Evolutionary conservation across 2,888 invertebrate genomes (phyloP), one percentile per base, ranked within the genome.

Genomic region (Petrophora chlorosata): DNA sequence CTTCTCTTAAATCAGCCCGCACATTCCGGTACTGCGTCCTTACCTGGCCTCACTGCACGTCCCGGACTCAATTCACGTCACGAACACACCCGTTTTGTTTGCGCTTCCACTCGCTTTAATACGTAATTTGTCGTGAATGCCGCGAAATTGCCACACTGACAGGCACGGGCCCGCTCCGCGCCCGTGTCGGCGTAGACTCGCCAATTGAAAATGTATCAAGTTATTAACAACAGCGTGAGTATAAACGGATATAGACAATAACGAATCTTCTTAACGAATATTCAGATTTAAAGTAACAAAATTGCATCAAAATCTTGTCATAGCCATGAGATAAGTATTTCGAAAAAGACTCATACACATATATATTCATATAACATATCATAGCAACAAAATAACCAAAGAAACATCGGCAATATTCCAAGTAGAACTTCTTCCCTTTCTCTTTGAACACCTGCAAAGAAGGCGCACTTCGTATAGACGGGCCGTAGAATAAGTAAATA

Each of bases 71-170:
- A 89, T 89, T 89, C 89, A 84, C 79, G 89, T 89, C 89, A 89
- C 85, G 88, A 82, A 79, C 89, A 88, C 74, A 69, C 74, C 70
- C 82, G 86, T 86, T 88, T 86, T 88, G 87, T 88, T 88, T 87
- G 82, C 80, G 82, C 74, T 84, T 85, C 85, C 83, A 82, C 85
- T 82, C 85, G 88, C 85, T 88, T 87, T 88, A 85, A 87, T 85
- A 80, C 85, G 77, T 88, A 88, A 88, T 88, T 88, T 88, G 87
- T 87, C 83, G 82, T 85, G 85, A 88, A 89, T 88, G 76, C 85
- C 81, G 72, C 83, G 76, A 82, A 88, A 88, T 89, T 88, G 86
- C 82, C 82, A 79, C 76, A 80, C 78, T 83, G 85, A 81, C 86
- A 82, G 74, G 73, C 70, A 70, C 64, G 36, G 22, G 23, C 12